A percentile compares a stretch with the other conserved stretches of the same genome.
Evolutionary conservation across 2,113 vertebrate genomes (phyloP).

Genomic region (Copsychus sechellarum): DNA sequence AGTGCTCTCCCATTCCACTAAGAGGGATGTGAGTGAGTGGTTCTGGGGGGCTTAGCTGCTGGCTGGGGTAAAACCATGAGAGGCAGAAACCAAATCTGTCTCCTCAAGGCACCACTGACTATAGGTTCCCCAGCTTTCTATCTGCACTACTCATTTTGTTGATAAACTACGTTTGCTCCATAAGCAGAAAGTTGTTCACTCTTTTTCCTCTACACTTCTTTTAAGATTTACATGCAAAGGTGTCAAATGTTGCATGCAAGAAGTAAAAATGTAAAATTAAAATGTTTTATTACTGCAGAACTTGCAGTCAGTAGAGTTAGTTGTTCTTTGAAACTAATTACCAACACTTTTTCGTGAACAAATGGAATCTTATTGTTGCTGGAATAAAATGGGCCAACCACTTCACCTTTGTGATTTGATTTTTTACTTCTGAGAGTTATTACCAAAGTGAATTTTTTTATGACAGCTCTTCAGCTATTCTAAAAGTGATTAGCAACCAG

Average conservation of each 20-base stretch:
- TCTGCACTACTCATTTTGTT: not conserved
- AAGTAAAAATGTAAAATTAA: not conserved
- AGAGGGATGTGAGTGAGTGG: rapidly evolving
- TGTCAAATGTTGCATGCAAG: not conserved
- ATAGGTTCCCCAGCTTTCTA: not conserved
- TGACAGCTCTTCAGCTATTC: not conserved
- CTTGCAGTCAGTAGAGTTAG: not conserved
- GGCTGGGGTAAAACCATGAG: not conserved
- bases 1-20: not conserved
- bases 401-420: not conserved
- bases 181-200: not conserved
- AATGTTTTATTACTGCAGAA: not conserved
- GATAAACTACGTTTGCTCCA: not conserved
- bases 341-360: not conserved
- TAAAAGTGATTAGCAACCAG: not conserved
- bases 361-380: not conserved
- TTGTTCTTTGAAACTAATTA: not conserved
- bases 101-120: not conserved
- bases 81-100: not conserved
- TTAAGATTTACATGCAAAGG: not conserved
- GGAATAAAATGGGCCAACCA: not conserved
- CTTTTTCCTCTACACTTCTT: not conserved
- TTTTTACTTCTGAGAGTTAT: not conserved
- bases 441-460: not conserved
- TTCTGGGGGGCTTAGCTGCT: not conserved